Evolutionary conservation across 2,888 invertebrate species (phyloP).

Genomic region (Dioctria rufipes): DNA sequence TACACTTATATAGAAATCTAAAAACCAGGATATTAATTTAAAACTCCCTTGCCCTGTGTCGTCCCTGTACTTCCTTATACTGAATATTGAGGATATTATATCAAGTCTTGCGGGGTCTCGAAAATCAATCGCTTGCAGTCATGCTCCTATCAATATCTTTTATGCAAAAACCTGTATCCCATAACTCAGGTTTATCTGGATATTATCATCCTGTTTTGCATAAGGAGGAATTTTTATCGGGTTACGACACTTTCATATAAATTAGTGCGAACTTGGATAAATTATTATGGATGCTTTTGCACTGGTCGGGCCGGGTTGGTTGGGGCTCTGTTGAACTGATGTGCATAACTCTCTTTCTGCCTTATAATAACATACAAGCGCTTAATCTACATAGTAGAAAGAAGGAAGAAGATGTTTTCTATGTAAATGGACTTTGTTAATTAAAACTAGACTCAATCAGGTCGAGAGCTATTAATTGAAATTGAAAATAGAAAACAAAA

Average conservation of each 20-base stretch:
- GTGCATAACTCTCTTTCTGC: neutral
- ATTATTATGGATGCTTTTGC: conserved; percentile 8
- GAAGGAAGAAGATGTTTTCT: neutral
- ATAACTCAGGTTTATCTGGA: conserved; percentile 51
- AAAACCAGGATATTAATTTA: conserved; percentile 7
- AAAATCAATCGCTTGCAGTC: neutral
- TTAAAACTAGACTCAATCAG: conserved; percentile 17
- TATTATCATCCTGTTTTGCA: conserved; percentile 49
- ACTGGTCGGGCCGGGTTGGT: neutral
- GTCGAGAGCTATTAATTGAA: conserved; percentile 20
- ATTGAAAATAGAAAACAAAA: conserved; percentile 16
- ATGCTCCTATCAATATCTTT: conserved; percentile 19
- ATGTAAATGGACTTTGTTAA: conserved; percentile 28
- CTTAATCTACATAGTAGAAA: no score
- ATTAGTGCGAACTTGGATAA: conserved; percentile 47
- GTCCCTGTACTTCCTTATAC: neutral
- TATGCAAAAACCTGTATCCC: conserved; percentile 40
- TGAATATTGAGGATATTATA: neutral
- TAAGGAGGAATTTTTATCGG: conserved; percentile 50
- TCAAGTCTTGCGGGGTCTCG: neutral
- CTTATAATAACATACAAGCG: no score
- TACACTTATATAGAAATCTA: neutral
- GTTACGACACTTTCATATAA: conserved; percentile 46
- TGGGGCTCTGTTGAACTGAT: neutral
- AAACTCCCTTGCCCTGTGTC: neutral